A percentile compares a stretch with the other conserved stretches of the same genome.
Conservation (phyloP, 2,113 vertebrate species). For the Echinops telfairi region DNA sequence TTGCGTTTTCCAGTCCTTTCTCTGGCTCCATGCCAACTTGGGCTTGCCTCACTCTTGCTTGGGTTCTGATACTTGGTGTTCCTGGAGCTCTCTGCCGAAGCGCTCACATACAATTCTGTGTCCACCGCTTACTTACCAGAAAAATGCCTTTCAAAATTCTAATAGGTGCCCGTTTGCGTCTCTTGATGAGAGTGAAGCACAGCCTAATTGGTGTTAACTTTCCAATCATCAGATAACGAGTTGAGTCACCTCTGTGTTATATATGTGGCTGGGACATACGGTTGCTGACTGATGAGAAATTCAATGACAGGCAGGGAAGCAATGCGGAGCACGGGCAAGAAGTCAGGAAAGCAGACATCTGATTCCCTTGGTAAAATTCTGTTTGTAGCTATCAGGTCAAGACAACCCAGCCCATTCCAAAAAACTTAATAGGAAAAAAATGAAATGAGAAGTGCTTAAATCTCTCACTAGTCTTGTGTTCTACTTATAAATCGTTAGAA, state of each 20-base stretch:
- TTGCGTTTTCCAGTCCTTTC: background rate
- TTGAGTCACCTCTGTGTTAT: slow-evolving; percentile 68
- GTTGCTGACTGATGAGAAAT: slow-evolving; percentile 75
- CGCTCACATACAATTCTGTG: slow-evolving; percentile 45
- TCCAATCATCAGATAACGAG: slow-evolving; percentile 73
- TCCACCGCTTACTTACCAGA: slow-evolving; percentile 26
- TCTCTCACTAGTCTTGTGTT: slow-evolving; percentile 17
- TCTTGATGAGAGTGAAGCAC: slow-evolving; percentile 56
- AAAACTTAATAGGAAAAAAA: slow-evolving; percentile 43
- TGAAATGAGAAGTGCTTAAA: background rate
- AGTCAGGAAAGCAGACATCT: background rate
- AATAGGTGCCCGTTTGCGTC: slow-evolving; percentile 34
- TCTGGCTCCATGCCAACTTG: background rate
- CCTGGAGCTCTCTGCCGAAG: slow-evolving; percentile 43
- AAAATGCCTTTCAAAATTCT: slow-evolving; percentile 37
- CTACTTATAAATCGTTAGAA: background rate
- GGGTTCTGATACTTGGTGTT: slow-evolving; percentile 41
- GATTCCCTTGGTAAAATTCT: slow-evolving; percentile 7
- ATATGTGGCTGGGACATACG: slow-evolving; percentile 33
- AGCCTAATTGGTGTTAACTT: slow-evolving; percentile 70
- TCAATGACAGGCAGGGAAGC: slow-evolving; percentile 52
- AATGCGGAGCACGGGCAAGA: slow-evolving; percentile 28
- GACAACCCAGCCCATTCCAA: background rate
- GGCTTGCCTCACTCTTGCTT: background rate
- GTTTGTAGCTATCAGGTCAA: background rate